These are phyloP conservation scores for Mandrillus leucophaeus DNA, from an alignment of 2,113 vertebrate genomes.

Conservation along the genomic window DNA sequence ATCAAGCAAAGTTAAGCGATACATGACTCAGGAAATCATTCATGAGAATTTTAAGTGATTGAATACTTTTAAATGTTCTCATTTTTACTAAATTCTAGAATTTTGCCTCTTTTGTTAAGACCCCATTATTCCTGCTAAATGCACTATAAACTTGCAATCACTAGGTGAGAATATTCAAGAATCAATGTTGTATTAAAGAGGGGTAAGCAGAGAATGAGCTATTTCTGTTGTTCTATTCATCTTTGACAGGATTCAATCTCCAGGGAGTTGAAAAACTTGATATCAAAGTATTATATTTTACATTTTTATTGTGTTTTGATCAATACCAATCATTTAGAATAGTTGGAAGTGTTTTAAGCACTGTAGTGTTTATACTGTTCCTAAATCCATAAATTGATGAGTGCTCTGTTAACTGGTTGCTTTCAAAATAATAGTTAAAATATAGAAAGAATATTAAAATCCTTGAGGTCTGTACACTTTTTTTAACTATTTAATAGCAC, in stretches of 20 bases:
- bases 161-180: neutral
- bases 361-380: neutral
- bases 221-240: neutral
- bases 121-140: neutral
- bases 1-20: neutral
- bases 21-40: slow-evolving; percentile 20
- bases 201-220: neutral
- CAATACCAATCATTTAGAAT: neutral
- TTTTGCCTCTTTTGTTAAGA: slow-evolving; percentile 32
- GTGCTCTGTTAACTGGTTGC: neutral
- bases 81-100: slow-evolving; percentile 9
- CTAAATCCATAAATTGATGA: neutral
- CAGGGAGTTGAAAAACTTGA: neutral
- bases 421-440: slow-evolving; percentile 30
- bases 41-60: neutral
- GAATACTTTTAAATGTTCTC: neutral
- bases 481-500: neutral
- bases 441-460: slow-evolving; percentile 1
- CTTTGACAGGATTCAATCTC: neutral
- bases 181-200: neutral
- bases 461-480: neutral
- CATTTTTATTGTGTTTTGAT: neutral
- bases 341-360: neutral
- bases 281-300: neutral
- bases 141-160: neutral